A percentile compares a stretch with the other conserved stretches of the same genome.
Conservation (phyloP, 2,113 vertebrate species). For the Nestor notabilis region DNA sequence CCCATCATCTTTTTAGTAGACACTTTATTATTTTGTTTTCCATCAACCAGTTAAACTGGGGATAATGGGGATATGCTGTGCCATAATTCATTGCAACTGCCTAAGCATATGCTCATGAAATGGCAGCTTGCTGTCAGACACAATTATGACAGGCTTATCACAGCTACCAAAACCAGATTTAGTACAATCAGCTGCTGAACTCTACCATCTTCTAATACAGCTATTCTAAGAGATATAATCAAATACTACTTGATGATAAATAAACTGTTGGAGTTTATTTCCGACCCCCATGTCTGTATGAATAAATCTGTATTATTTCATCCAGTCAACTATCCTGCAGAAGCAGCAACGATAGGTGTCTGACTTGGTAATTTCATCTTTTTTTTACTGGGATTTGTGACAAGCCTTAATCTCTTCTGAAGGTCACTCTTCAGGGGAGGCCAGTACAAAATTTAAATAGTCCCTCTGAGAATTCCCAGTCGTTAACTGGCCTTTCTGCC, state of each 20-base stretch:
- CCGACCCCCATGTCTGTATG: background rate
- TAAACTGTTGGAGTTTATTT: background rate
- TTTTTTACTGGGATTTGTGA: background rate
- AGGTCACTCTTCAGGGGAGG: background rate
- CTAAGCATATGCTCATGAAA: constrained; percentile 14
- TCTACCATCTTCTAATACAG: background rate
- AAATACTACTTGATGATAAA: background rate
- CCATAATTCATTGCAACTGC: constrained; percentile 16
- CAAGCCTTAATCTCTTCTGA: background rate
- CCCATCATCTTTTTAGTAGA: background rate
- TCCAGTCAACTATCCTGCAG: background rate
- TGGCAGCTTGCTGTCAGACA: constrained; percentile 8
- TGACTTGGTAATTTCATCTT: background rate
- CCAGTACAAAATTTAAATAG: background rate
- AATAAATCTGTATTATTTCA: background rate
- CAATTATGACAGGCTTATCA: background rate
- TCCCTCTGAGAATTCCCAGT: background rate
- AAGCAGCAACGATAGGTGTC: background rate
- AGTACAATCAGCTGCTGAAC: background rate
- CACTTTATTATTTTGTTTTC: constrained; percentile 43
- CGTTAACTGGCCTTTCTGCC: background rate
- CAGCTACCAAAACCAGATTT: background rate
- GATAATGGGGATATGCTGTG: background rate
- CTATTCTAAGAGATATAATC: background rate
- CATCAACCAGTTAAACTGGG: background rate